Evolutionary conservation across 2,797 vertebrate genomes (phyloP).

Genomic region (Heliangelus exortis): DNA sequence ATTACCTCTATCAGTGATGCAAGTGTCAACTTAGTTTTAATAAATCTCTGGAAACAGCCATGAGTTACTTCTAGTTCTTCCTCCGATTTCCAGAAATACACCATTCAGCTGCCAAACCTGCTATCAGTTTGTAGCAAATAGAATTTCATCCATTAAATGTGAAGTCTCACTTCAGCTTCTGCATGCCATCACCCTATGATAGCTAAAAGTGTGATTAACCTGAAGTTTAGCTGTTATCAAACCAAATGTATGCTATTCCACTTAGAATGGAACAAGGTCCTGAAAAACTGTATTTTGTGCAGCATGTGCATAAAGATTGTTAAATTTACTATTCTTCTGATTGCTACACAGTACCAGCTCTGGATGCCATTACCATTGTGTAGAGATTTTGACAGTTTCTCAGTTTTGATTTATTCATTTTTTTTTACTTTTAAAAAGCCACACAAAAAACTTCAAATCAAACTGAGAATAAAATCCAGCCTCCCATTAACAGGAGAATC

Average conservation of each 20-base stretch:
- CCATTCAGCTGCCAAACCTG: constrained; percentile 74
- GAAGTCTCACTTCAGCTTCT: constrained; percentile 51
- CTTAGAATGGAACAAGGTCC: constrained; percentile 54
- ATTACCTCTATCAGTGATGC: constrained; percentile 80
- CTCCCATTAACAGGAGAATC: neutral
- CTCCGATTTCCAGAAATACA: constrained; percentile 77
- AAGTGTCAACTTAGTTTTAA: constrained; percentile 81
- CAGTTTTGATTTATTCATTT: neutral
- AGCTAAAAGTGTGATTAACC: constrained; percentile 73
- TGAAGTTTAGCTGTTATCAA: constrained; percentile 65
- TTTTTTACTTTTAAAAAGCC: neutral
- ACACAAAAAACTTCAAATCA: neutral
- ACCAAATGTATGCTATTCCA: constrained; percentile 46
- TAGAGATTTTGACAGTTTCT: neutral
- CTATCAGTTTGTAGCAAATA: constrained; percentile 75
- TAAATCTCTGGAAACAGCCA: constrained; percentile 78
- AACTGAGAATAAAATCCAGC: neutral
- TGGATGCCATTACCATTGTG: neutral
- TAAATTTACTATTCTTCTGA: constrained; percentile 13
- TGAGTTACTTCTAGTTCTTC: constrained; percentile 79
- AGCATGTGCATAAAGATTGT: neutral
- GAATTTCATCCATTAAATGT: constrained; percentile 73
- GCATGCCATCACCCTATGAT: constrained; percentile 62
- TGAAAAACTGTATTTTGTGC: constrained; percentile 30
- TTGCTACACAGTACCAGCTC: neutral